Evolutionary conservation across 1,140 invertebrate genomes (phyloP), one percentile per base, ranked within the genome.

Genomic region (Hydropsyche tenuis): DNA sequence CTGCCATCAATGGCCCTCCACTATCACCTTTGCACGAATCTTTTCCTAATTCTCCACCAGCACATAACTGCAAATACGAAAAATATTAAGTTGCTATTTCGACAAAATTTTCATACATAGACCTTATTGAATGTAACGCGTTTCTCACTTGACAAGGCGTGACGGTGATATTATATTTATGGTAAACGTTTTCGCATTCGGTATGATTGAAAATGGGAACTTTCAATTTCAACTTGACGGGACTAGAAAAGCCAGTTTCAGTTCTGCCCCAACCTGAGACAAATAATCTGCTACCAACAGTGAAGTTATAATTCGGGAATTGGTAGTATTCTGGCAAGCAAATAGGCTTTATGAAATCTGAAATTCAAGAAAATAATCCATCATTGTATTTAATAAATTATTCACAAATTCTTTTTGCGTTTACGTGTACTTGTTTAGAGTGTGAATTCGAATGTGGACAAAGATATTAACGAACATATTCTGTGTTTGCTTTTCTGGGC

Each of bases 21-120:
- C 91, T 93, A 75, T 94, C 93, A 0, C 91, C 92, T 69, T 86
- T 82, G 72, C 91, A 93, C 0, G 91, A 88, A 75, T 92, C 91
- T 80, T 83, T 90, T 76, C 81, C 91, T 60, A 82, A 85, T 7
- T 85, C 82, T 0, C 89, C 89, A 9, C 90, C 90, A 9, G 89
- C 90, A 76, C 90, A 91, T 2, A 80, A 78, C 1, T 69, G 27
- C 4, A 53, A 63, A 22, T 63, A 22, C 11, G 9, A 53, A 14
- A 25, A 25, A 25, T 60, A 12, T 25, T 4, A 65, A 27, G 9
- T 4, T 37, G 30, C 3, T 4, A 37, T 37, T 37, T 37, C 30
- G 9, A 37, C 30, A 9, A n/a, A n/a, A n/a, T n/a, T n/a, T n/a
- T 20, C 22, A 53, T 53, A 53, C 9, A 53, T 53, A 51, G 4